These are phyloP conservation scores for Mantis religiosa DNA, from an alignment of 2,888 invertebrate species.

Conservation along the genomic window DNA sequence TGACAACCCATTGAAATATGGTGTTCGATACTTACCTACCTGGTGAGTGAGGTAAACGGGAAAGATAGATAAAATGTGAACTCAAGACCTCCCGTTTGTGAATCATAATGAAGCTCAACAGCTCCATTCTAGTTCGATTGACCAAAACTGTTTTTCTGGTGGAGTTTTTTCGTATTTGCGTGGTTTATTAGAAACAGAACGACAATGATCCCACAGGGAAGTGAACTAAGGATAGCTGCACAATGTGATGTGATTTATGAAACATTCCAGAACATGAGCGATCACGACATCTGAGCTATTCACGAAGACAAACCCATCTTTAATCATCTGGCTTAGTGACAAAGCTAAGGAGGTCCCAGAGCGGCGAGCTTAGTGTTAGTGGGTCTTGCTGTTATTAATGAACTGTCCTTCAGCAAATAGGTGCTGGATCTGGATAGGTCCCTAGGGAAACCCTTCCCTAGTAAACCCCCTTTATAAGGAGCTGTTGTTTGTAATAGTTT, in stretches of 20 bases:
- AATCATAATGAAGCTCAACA: too few species aligned
- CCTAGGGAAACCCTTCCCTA: background rate
- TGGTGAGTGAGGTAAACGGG: too few species aligned
- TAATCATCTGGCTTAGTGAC: background rate
- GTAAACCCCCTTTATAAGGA: background rate
- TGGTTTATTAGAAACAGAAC: too few species aligned
- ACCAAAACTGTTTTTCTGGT: too few species aligned
- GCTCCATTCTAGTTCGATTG: too few species aligned
- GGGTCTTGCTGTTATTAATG: background rate
- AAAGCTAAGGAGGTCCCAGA: background rate
- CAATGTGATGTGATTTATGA: background rate
- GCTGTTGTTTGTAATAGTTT: background rate
- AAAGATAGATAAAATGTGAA: too few species aligned
- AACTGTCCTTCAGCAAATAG: background rate
- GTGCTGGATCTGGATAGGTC: background rate
- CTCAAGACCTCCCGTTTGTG: too few species aligned
- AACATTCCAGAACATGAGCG: background rate
- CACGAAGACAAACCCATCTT: background rate
- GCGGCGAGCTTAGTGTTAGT: background rate
- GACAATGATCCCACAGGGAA: background rate
- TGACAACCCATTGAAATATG: too few species aligned
- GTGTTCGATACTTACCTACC: too few species aligned
- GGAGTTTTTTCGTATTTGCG: too few species aligned
- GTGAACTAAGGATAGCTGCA: background rate
- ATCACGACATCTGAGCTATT: background rate